Evolutionary conservation across 2,113 vertebrate genomes (phyloP), one percentile per base, ranked within the genome.

Genomic region (Oncorhynchus gorbuscha): DNA sequence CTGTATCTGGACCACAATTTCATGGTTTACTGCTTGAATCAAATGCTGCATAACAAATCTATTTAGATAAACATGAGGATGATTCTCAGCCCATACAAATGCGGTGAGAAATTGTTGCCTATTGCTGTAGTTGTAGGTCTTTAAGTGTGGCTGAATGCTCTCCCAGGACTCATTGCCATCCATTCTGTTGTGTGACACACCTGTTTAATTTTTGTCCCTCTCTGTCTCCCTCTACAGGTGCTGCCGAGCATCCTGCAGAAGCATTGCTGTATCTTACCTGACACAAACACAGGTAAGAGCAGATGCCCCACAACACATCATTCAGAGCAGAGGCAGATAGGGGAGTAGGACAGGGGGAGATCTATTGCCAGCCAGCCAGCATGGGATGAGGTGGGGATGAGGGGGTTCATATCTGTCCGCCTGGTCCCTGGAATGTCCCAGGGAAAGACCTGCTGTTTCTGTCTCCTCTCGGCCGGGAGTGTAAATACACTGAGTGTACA

Each of bases 161-260:
- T 74, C 80, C 24, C 26, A 65, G 61, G 62, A 71, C 76, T 79
- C 81, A 45, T 86, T 78, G 84, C 76, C 82, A 78, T 84, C 55
- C 75, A 81, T 67, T 55, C 72, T 79, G 78, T 76, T 79, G 73
- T 45, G 39, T 80, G 77, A 85, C 79, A 87, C 18, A 69, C 12
- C 26, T 66, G 45, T 12, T 45, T 84, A 83, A 79, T 86, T 26
- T 51, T 69, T 70, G 22, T 58, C 24, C 62, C 70, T 67, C 72
- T 51, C 71, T 58, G 11, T 58, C 16, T 69, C 62, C 22, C 9
- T 11, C 1, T 64, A 88, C 86, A 99, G 97, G 95, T 99, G 88
- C 92, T 99, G 92, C 97, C 97, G 83, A 93, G 94, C 92, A 96
- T 99, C 92, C 94, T 99, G 93, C 95, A 97, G 95, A 98, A 97